Conservation (phyloP, 1,140 invertebrate species). For the Drosophila grimshawi region DNA sequence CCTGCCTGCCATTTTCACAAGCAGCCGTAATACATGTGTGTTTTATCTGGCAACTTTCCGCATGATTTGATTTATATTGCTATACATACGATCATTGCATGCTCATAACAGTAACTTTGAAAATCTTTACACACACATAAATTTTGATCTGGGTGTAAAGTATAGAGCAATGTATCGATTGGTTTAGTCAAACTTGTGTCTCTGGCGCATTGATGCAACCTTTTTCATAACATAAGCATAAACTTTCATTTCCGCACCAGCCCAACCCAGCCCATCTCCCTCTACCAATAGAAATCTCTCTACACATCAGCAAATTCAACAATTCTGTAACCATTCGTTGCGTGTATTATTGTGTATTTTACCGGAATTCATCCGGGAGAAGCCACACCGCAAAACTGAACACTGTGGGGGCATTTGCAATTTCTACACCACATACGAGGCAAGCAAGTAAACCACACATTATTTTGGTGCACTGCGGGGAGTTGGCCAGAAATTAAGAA, state of each 20-base stretch:
- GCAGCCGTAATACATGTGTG: not conserved
- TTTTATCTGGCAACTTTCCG: slow-evolving; percentile 30
- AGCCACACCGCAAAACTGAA: not conserved
- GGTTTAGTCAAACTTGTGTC: slow-evolving; percentile 9
- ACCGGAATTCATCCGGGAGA: not conserved
- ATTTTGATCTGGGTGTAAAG: not conserved
- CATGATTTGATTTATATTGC: slow-evolving; percentile 25
- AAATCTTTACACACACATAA: not conserved
- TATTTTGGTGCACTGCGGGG: too few relatives aligned
- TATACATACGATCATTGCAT: not conserved
- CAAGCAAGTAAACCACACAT: too few relatives aligned
- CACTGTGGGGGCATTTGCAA: slow-evolving; percentile 14
- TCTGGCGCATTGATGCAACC: slow-evolving; percentile 12
- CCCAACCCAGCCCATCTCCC: not conserved
- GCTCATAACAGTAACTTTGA: slow-evolving; percentile 3
- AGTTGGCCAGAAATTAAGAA: too few relatives aligned
- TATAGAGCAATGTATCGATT: slow-evolving; percentile 20
- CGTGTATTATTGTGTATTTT: slow-evolving; percentile 7
- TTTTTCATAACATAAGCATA: slow-evolving; percentile 8
- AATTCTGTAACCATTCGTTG: slow-evolving; percentile 14
- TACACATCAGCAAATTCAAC: not conserved
- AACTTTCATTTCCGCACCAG: slow-evolving; percentile 1
- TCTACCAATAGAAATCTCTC: not conserved
- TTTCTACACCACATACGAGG: not conserved
- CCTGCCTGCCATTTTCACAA: not conserved